phyloP scores from a whole-genome alignment of 2,113 vertebrate species.

The Amblyopsis rosae region DNA sequence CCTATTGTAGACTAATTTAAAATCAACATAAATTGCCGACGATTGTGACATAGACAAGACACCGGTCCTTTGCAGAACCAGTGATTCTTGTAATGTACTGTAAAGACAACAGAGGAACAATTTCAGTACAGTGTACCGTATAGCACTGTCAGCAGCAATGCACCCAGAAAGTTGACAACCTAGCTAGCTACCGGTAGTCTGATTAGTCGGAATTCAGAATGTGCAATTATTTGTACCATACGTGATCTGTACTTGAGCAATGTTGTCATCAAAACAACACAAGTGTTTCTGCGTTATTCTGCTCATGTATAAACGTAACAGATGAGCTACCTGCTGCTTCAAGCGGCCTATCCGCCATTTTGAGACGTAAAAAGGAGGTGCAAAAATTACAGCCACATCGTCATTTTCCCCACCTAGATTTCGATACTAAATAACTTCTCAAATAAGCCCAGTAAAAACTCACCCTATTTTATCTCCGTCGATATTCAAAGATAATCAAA shows the following conservation, averaged over 20 bases:
- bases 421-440: slow-evolving; percentile 15
- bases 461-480: slow-evolving; percentile 63
- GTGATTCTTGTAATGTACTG: no score
- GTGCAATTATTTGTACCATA: background rate
- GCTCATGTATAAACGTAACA: slow-evolving; percentile 22
- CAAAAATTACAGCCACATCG: slow-evolving; percentile 75
- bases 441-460: slow-evolving; percentile 37
- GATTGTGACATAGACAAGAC: no score
- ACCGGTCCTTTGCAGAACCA: no score
- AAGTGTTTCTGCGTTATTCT: background rate
- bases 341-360: slow-evolving; percentile 83
- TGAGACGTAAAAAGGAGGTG: slow-evolving; percentile 79
- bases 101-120: no score
- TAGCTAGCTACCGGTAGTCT: background rate
- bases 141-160: no score
- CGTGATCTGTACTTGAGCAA: no score
- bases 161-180: no score
- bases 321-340: slow-evolving; percentile 68
- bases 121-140: no score
- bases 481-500: slow-evolving; percentile 38
- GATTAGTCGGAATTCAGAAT: background rate
- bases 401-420: slow-evolving; percentile 67
- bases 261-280: background rate
- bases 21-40: no score
- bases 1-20: no score